Conservation (phyloP, 2,888 invertebrate species). For the Chalcis sispes region DNA sequence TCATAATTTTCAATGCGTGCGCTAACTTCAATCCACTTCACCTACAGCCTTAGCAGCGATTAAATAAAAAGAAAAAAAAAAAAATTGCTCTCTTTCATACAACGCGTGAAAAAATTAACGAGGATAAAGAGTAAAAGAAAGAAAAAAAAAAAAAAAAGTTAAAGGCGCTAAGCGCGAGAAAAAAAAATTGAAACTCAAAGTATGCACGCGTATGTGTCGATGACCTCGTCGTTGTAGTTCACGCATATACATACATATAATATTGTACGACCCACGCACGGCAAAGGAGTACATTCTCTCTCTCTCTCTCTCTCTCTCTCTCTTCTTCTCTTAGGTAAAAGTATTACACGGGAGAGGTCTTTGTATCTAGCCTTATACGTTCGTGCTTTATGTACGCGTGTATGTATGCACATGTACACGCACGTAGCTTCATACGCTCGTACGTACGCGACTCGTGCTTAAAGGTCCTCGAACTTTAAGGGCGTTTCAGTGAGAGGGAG, state of each 20-base stretch:
- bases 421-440: slow-evolving; percentile 30
- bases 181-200: slow-evolving; percentile 35
- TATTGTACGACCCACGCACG: slow-evolving; percentile 39
- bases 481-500: slow-evolving; percentile 31
- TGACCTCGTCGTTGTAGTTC: slow-evolving; percentile 18
- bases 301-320: not conserved
- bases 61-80: not conserved
- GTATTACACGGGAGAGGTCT: slow-evolving; percentile 27
- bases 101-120: not conserved
- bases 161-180: not conserved
- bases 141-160: not conserved
- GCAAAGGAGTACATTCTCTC: slow-evolving; percentile 19
- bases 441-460: not conserved
- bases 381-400: no score
- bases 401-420: no score
- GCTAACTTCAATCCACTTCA: no score
- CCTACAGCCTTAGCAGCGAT: no score
- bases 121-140: not conserved
- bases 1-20: no score
- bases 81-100: not conserved
- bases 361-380: no score
- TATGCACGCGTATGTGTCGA: slow-evolving; percentile 15
- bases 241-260: not conserved
- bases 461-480: slow-evolving; percentile 53
- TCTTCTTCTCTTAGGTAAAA: slow-evolving; percentile 19